phyloP scores from a whole-genome alignment of 92 coral and sea anemone species.

The Montipora capitata region DNA sequence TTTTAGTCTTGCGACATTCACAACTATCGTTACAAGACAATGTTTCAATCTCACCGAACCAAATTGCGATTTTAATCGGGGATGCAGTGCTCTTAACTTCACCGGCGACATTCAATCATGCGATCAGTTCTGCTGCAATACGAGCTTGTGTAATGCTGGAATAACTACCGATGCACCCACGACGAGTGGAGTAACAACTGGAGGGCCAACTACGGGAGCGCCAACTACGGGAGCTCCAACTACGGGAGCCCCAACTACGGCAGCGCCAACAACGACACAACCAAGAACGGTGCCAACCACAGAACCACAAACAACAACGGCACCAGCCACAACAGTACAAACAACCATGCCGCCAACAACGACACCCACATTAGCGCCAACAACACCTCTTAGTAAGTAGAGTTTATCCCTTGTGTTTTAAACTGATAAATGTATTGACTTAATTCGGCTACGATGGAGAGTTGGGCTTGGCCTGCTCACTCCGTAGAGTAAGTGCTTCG shows the following conservation, averaged over 20 bases:
- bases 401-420: no score
- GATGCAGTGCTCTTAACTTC: not conserved
- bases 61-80: not conserved
- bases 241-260: not conserved
- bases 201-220: not conserved
- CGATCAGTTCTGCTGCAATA: not conserved
- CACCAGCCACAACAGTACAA: not conserved
- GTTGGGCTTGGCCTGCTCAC: no score
- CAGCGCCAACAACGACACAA: not conserved
- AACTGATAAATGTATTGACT: no score
- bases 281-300: not conserved
- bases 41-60: not conserved
- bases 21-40: not conserved
- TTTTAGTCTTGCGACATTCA: not conserved
- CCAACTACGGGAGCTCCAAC: not conserved
- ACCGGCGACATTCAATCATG: not conserved
- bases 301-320: not conserved
- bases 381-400: not conserved
- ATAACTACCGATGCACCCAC: not conserved
- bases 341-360: not conserved
- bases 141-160: not conserved
- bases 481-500: no score
- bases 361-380: not conserved
- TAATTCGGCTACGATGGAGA: no score
- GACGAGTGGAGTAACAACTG: no score